phyloP scores from a whole-genome alignment of 2,113 vertebrate genomes.

The Pavo muticus region DNA sequence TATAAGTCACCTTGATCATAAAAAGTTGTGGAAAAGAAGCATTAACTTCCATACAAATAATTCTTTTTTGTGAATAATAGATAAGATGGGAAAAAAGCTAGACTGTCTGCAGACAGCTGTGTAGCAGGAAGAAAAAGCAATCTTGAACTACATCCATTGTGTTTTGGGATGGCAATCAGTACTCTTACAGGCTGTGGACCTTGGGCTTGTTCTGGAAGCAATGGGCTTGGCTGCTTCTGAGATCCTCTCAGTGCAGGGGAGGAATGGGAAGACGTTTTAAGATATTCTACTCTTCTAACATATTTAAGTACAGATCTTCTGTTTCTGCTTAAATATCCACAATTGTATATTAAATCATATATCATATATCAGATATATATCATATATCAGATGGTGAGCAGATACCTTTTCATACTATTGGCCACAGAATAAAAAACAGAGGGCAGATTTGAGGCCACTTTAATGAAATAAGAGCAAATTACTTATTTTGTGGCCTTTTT shows the following conservation, averaged over 20 bases:
- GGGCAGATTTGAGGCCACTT: background rate
- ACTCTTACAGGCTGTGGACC: background rate
- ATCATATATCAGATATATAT: background rate
- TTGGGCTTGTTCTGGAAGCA: background rate
- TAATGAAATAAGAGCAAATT: background rate
- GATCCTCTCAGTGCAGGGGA: background rate
- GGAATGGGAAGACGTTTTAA: background rate
- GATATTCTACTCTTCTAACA: background rate
- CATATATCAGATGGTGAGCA: background rate
- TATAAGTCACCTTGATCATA: slow-evolving; percentile 80
- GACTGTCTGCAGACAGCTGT: background rate
- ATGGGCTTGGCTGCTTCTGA: background rate
- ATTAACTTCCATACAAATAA: slow-evolving; percentile 22
- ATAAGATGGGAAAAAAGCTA: background rate
- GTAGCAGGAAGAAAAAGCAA: background rate
- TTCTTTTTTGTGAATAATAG: slow-evolving; percentile 45
- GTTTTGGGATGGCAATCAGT: background rate
- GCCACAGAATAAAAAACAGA: background rate
- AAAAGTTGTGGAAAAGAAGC: slow-evolving; percentile 62
- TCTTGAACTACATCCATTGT: background rate
- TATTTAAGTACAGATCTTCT: background rate
- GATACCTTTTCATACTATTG: background rate
- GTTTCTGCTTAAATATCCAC: background rate
- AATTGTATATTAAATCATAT: fast-evolving
- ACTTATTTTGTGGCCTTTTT: background rate